phyloP scores from a whole-genome alignment of 1,140 invertebrate genomes.

The Drosophila nebulosa region DNA sequence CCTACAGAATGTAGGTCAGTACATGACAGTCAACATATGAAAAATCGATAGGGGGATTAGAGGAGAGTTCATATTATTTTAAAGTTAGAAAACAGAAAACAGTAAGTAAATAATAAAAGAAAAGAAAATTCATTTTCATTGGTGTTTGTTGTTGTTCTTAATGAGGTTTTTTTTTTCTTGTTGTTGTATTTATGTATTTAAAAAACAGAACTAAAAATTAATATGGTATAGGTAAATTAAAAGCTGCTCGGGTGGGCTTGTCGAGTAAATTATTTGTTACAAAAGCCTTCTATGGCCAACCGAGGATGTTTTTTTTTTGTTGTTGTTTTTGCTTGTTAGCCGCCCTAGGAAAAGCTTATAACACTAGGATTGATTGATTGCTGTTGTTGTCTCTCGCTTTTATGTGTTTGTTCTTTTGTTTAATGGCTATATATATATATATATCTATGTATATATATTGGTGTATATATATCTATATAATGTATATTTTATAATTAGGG shows the following conservation, averaged over 20 bases:
- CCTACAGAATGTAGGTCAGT: constrained; percentile 59
- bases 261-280: constrained; percentile 16
- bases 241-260: constrained; percentile 8
- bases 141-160: constrained; percentile 8
- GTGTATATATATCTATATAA: constrained; percentile 13
- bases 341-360: constrained; percentile 40
- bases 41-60: constrained; percentile 58
- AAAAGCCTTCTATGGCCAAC: constrained; percentile 48
- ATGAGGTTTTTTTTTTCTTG: constrained; percentile 9
- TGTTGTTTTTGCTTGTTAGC: background rate
- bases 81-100: background rate
- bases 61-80: constrained; percentile 28
- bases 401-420: constrained; percentile 6
- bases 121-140: constrained; percentile 37
- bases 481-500: background rate
- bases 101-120: constrained; percentile 9
- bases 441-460: constrained; percentile 11
- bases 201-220: constrained; percentile 44
- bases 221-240: constrained; percentile 37
- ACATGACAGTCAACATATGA: constrained; percentile 17
- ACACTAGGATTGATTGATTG: constrained; percentile 5
- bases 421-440: constrained; percentile 20
- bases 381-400: constrained; percentile 1
- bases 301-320: constrained; percentile 22
- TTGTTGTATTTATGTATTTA: constrained; percentile 22